phyloP scores from a whole-genome alignment of 2,797 vertebrate species.

The Amblyraja radiata region DNA sequence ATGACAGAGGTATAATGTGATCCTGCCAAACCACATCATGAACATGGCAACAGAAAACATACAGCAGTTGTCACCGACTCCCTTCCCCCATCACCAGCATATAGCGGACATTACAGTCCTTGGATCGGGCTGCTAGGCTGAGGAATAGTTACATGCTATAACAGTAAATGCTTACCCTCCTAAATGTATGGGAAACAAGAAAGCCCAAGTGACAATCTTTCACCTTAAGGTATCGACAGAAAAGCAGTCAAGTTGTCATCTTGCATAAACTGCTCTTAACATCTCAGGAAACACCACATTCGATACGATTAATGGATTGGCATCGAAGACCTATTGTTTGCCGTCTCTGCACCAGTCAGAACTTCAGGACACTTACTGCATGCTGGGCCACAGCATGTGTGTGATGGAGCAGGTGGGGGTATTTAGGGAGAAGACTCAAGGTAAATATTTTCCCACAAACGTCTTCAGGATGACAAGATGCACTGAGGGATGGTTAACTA shows the following conservation, averaged over 20 bases:
- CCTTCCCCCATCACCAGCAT: neutral
- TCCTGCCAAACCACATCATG: neutral
- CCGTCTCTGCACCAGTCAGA: too few species aligned
- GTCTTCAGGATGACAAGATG: too few species aligned
- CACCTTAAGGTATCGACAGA: neutral
- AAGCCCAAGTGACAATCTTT: neutral
- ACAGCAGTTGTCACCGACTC: neutral
- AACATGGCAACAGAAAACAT: neutral
- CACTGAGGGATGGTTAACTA: too few species aligned
- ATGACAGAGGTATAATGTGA: neutral
- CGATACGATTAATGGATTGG: too few species aligned
- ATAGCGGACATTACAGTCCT: too few species aligned
- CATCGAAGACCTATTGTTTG: too few species aligned
- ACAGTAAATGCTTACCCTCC: neutral
- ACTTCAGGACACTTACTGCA: too few species aligned
- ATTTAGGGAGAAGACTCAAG: too few species aligned
- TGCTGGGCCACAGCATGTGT: too few species aligned
- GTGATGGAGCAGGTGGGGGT: too few species aligned
- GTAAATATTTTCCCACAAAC: too few species aligned
- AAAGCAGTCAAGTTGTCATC: neutral
- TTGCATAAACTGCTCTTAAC: neutral
- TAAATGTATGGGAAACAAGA: neutral
- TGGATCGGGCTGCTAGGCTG: neutral
- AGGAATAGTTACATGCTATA: neutral
- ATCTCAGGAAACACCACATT: neutral